Evolutionary conservation across 2,888 invertebrate species (phyloP).

Genomic region (Lithodes maja): DNA sequence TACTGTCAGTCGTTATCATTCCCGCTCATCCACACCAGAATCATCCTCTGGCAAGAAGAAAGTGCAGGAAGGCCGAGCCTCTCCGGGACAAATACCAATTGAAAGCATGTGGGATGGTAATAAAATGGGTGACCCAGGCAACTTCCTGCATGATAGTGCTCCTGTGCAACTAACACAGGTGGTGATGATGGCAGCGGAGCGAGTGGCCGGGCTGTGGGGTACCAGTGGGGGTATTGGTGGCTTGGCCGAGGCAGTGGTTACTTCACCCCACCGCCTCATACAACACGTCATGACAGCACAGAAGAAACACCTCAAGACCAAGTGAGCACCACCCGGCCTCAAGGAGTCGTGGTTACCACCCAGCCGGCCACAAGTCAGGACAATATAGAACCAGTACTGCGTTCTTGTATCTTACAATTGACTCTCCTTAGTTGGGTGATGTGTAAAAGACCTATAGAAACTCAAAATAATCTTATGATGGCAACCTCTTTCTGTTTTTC

Average conservation of each 20-base stretch:
- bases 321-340: background rate
- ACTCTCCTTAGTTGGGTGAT: no score
- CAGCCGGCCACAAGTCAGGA: no score
- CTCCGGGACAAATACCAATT: no score
- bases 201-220: constrained; percentile 26
- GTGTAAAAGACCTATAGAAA: no score
- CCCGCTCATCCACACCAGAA: background rate
- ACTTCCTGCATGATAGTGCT: constrained; percentile 52
- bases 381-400: no score
- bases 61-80: background rate
- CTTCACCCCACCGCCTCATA: constrained; percentile 59
- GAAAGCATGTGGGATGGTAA: background rate
- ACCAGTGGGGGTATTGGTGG: constrained; percentile 13
- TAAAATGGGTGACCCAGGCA: background rate
- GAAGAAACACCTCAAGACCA: constrained; percentile 58
- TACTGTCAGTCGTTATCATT: constrained; percentile 20
- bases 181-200: constrained; percentile 53
- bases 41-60: background rate
- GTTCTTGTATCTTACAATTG: no score
- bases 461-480: no score
- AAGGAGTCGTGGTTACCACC: no score
- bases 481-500: no score
- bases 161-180: constrained; percentile 55
- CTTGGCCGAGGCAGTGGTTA: constrained; percentile 44
- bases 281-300: constrained; percentile 63